Percentiles rank a stretch among this genome's conserved stretches.
Evolutionary conservation across 2,113 vertebrate species (phyloP).

Genomic region (Poeciliopsis turrubarensis): DNA sequence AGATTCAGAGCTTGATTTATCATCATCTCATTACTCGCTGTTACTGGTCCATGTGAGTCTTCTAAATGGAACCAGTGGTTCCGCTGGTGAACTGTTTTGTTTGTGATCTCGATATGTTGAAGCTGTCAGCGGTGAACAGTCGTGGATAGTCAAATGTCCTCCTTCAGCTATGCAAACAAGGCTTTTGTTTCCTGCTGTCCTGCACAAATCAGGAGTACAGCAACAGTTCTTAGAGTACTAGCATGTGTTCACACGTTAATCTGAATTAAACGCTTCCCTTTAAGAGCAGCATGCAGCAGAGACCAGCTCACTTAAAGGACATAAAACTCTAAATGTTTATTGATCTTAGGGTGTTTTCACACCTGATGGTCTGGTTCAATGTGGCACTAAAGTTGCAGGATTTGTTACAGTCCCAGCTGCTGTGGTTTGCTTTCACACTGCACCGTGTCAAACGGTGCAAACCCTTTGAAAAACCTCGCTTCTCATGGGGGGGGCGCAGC

Average conservation of each 20-base stretch:
- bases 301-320: too few relatives aligned
- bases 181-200: conserved; percentile 41
- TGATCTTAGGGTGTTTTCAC: too few relatives aligned
- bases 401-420: too few relatives aligned
- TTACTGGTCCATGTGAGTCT: not conserved
- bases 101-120: conserved; percentile 3
- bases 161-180: conserved; percentile 57
- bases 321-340: too few relatives aligned
- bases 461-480: too few relatives aligned
- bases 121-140: not conserved
- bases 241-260: not conserved
- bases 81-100: conserved; percentile 2
- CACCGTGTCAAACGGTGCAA: too few relatives aligned
- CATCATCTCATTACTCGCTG: not conserved
- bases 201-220: not conserved
- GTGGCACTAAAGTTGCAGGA: too few relatives aligned
- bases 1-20: not conserved
- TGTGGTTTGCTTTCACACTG: too few relatives aligned
- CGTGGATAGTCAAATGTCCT: conserved; percentile 31
- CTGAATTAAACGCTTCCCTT: too few relatives aligned
- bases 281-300: too few relatives aligned
- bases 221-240: conserved; percentile 17
- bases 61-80: not conserved
- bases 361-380: too few relatives aligned
- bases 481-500: too few relatives aligned